Base-by-base conservation (phyloP, 2,797 vertebrate genomes). In the Paguma larvata region DNA sequence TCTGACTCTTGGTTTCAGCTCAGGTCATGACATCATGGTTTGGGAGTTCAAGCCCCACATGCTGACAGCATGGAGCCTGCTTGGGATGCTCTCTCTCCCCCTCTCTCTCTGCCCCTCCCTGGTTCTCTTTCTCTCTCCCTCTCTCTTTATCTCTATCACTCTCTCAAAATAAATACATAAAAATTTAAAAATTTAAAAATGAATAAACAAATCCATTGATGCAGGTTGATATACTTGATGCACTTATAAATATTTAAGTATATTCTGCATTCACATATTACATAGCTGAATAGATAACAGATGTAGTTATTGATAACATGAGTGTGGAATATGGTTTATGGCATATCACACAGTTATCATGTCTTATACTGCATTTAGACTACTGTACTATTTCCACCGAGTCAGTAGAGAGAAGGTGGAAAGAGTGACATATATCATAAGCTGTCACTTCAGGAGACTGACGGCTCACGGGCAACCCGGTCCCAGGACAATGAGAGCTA, bases 381-480 rank as follows among this genome's bases (percentile, higher is more conserved):
- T n/a, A 21, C n/a, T 12, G 11, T 0, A 5, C 16, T 78, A 12
- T n/a, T n/a, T 51, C 75, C 46, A 51, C 19, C 13, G 32, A 79
- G 32, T 53, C 12, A 6, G 32, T 53, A 34, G 14, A 53, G 51
- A 59, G 21, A 78, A 51, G 48, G 19, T 0, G 0, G 48, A 21
- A 23, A 78, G 3, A 59, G 78, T 1, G 41, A 75, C 41, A 46
- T 30, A 5, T 34, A 27, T 16, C 27, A 13, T 3, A 25, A 59
- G 19, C 13, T 80, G n/a, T 56, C n/a, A 23, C n/a, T 59, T 4
- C 0, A 1, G 51, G 21, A 27, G 4, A 14, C 0, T 27, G 51
- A 34, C 0, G 13, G n/a, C 32, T 34, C 23, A 25, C 0, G 12
- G 27, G 32, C 15, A 18, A 48, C 15, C 15, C 0, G 4, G 27